Evolutionary conservation across 2,113 vertebrate genomes (phyloP).

Genomic region (Vidua chalybeata): DNA sequence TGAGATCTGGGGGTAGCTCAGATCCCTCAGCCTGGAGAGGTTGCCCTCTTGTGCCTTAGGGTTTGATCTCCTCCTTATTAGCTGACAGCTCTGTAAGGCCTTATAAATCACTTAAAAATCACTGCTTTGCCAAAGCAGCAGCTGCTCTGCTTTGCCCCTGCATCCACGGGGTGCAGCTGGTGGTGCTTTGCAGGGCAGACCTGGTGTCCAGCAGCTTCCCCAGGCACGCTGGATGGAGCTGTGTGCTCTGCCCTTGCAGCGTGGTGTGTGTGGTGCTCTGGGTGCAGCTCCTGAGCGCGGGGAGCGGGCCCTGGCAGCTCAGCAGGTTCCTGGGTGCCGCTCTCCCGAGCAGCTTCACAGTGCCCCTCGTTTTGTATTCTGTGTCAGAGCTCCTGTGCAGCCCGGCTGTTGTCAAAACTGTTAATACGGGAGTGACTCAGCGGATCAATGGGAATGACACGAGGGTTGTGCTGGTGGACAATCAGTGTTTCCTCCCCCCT

Average conservation of each 20-base stretch:
- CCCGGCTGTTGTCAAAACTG: slow-evolving; percentile 31
- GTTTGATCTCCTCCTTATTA: not conserved
- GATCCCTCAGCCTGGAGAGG: not conserved
- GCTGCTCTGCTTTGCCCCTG: not conserved
- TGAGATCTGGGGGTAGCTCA: not conserved
- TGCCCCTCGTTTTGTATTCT: not conserved
- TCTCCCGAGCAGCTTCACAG: not conserved
- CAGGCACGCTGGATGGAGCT: not conserved
- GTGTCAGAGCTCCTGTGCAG: slow-evolving; percentile 14
- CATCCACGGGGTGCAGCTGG: not conserved
- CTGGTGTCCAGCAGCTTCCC: not conserved
- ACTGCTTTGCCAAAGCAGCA: not conserved
- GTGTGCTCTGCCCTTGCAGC: not conserved
- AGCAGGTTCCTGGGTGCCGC: slow-evolving; percentile 12
- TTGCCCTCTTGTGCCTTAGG: not conserved
- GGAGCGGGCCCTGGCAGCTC: not conserved
- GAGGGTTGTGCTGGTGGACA: slow-evolving; percentile 27
- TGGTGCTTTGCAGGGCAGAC: not conserved
- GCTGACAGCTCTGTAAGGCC: not conserved
- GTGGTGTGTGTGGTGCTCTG: not conserved
- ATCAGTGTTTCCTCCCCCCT: not conserved
- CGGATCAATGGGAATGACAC: slow-evolving; percentile 54
- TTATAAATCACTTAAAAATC: not conserved
- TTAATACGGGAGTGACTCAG: slow-evolving; percentile 65
- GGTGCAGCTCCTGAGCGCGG: not conserved